phyloP scores from a whole-genome alignment of 2,888 invertebrate genomes.

The Andrena praecox region DNA sequence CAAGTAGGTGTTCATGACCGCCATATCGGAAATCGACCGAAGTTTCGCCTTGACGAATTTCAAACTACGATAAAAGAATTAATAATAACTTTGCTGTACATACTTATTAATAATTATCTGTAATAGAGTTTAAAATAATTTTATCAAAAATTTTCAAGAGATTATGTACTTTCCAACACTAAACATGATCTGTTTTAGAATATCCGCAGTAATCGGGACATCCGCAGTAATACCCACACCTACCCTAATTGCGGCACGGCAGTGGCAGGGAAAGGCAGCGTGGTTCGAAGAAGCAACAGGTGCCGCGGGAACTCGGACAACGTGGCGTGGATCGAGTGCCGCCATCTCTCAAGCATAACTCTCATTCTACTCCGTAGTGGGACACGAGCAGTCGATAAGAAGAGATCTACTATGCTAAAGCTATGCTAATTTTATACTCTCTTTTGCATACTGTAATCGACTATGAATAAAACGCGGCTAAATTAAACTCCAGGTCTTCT shows the following conservation, averaged over 20 bases:
- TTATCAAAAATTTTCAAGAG: no score
- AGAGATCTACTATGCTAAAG: slow-evolving; percentile 37
- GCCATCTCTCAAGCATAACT: slow-evolving; percentile 70
- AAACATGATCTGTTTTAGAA: no score
- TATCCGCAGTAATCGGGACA: no score
- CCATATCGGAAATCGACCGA: no score
- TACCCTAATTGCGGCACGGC: slow-evolving; percentile 67
- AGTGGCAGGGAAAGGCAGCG: slow-evolving; percentile 62
- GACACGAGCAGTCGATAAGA: slow-evolving; percentile 62
- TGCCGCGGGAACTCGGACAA: slow-evolving; percentile 38
- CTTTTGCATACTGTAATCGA: background rate
- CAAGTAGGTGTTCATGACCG: no score
- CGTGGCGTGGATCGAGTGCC: slow-evolving; percentile 57
- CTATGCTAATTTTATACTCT: background rate
- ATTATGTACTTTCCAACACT: no score
- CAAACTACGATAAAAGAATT: no score
- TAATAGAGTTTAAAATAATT: no score
- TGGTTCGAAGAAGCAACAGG: slow-evolving; percentile 55
- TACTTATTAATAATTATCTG: no score
- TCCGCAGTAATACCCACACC: no score
- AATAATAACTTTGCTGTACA: no score
- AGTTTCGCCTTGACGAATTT: no score
- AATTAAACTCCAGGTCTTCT: background rate
- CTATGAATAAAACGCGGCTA: background rate
- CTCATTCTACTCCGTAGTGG: slow-evolving; percentile 24